Percentiles rank a stretch among this genome's conserved stretches.
These are phyloP conservation scores for Porites lobata DNA, from an alignment of 92 coral and sea anemone genomes.

Conservation along the genomic window DNA sequence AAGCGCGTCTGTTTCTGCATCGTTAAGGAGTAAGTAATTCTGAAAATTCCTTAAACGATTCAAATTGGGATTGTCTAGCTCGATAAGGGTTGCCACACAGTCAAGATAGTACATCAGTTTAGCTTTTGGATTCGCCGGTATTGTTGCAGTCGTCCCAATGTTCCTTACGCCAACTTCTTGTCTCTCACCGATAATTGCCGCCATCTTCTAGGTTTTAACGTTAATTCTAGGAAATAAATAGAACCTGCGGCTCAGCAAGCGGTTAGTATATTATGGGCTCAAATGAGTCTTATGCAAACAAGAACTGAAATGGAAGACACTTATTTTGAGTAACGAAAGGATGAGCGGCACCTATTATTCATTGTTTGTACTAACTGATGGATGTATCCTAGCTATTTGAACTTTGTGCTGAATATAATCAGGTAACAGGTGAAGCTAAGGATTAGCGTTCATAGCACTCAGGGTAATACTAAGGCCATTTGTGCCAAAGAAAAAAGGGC, in stretches of 20 bases:
- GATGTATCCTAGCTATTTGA: too few species aligned
- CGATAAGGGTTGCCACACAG: neutral
- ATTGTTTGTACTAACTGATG: too few species aligned
- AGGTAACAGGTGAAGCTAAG: too few species aligned
- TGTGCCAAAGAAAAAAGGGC: too few species aligned
- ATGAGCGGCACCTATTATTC: too few species aligned
- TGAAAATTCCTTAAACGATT: conserved; percentile 16
- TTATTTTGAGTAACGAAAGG: too few species aligned
- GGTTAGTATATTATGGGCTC: too few species aligned
- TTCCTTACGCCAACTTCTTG: neutral
- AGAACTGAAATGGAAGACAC: too few species aligned
- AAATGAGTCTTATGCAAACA: too few species aligned
- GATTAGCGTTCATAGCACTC: too few species aligned
- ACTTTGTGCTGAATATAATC: too few species aligned
- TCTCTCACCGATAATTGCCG: neutral
- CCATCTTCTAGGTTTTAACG: neutral
- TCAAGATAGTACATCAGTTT: conserved; percentile 4
- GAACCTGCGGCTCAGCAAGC: neutral
- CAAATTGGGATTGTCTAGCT: conserved; percentile 20
- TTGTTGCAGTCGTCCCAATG: neutral
- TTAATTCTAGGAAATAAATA: neutral
- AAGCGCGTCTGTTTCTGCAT: conserved; percentile 28
- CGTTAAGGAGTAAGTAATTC: conserved; percentile 22
- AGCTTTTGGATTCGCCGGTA: neutral
- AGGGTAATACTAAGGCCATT: too few species aligned